Conservation (phyloP, 2,797 vertebrate genomes). For the Phalloptychus januarius region DNA sequence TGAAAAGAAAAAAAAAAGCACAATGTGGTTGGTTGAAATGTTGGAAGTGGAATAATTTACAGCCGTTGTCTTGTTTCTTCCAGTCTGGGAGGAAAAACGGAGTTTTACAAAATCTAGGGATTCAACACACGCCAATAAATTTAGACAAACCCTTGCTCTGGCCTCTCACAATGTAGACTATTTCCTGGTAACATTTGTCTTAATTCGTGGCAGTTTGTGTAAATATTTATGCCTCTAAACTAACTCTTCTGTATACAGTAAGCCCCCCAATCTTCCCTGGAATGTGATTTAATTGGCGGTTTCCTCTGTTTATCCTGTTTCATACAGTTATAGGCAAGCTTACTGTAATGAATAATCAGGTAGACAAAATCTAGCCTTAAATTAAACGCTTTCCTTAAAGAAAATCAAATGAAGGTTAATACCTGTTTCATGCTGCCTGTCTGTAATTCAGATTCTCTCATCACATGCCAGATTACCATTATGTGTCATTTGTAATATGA, state of each 20-base stretch:
- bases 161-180: slow-evolving; percentile 72
- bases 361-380: slow-evolving; percentile 80
- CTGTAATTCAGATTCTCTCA: slow-evolving; percentile 82
- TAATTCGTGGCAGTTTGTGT: slow-evolving; percentile 81
- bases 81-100: slow-evolving; percentile 32
- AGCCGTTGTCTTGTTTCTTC: slow-evolving; percentile 59
- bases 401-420: slow-evolving; percentile 82
- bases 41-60: slow-evolving; percentile 29
- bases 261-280: slow-evolving; percentile 78
- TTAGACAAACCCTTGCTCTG: slow-evolving; percentile 60
- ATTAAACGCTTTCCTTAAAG: slow-evolving; percentile 77
- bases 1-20: slow-evolving; percentile 54
- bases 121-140: slow-evolving; percentile 68
- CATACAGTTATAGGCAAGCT: slow-evolving; percentile 74
- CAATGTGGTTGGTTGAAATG: slow-evolving; percentile 39
- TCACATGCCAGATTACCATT: slow-evolving; percentile 84
- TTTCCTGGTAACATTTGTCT: slow-evolving; percentile 82
- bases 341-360: slow-evolving; percentile 84
- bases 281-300: slow-evolving; percentile 84
- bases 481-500: slow-evolving; percentile 83
- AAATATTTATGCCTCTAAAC: slow-evolving; percentile 82
- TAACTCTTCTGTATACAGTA: slow-evolving; percentile 78
- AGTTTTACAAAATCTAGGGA: slow-evolving; percentile 47
- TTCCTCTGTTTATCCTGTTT: slow-evolving; percentile 85
- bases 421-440: slow-evolving; percentile 69